Evolutionary conservation across 1,140 invertebrate genomes (phyloP), one percentile per base, ranked within the genome.

Genomic region (Ceratina australensis): DNA sequence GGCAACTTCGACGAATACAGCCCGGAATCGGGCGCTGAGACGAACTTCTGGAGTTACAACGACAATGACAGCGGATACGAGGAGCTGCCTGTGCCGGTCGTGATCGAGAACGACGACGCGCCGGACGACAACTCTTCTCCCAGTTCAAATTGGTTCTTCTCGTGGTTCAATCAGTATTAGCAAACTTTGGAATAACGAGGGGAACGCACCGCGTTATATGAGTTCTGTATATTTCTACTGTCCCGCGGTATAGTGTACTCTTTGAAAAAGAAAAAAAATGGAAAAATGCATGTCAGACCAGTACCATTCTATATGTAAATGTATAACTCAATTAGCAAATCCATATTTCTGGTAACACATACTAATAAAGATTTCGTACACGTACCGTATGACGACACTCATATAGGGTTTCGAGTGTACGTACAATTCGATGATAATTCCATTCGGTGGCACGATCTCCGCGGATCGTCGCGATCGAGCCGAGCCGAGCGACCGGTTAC

Each of bases 401-500:
- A n/a, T 42, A 42, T 42, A 5, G 50, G 16, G 50, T 15, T 4
- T 0, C 7, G 12, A 18, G 50, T 12, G 50, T 18, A 0, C 16
- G 18, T 18, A 52, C 18, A 12, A 15, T n/a, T 4, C 13, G 16
- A 52, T 52, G 56, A 74, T 12, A 26, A 74, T 74, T 49, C 18
- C 12, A 3, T 13, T 0, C 33, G 2, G 24, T 42, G 24, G 22
- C 16, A 26, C 47, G 4, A 24, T 20, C n/a, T 59, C 22, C 12
- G 2, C 16, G 5, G 60, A 47, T 10, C 26, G 60, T 16, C 33
- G 16, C 47, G 47, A 49, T 0, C 69, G 74, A 71, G 60, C 28
- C 68, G 67, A 26, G 42, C 42, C 50, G 49, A 56, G 47, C 24
- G 61, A 49, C 68, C 49, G 63, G 73, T 76, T 66, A 66, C 49